Evolutionary conservation across 2,888 invertebrate species (phyloP).

Genomic region (Seira sanloemensis): DNA sequence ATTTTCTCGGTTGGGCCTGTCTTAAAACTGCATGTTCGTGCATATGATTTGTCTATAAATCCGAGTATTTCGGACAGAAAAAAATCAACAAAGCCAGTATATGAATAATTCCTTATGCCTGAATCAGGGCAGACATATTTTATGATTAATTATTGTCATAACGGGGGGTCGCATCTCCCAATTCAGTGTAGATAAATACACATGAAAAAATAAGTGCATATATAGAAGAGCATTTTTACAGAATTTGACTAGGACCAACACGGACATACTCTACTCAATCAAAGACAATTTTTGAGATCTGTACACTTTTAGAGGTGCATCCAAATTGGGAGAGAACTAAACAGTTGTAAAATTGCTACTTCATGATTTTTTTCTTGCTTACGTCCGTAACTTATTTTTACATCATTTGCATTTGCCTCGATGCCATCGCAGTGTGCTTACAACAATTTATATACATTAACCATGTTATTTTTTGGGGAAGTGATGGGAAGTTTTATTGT

Average conservation of each 20-base stretch:
- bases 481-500: slow-evolving; percentile 56
- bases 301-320: not conserved
- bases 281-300: too few species aligned
- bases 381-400: not conserved
- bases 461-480: slow-evolving; percentile 43
- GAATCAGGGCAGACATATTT: not conserved
- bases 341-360: not conserved
- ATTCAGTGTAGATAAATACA: not conserved
- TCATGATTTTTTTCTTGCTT: not conserved
- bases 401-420: not conserved
- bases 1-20: too few species aligned
- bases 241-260: too few species aligned
- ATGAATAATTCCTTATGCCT: not conserved
- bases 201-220: not conserved
- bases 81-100: not conserved
- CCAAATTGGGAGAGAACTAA: not conserved
- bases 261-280: too few species aligned
- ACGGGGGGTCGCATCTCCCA: not conserved
- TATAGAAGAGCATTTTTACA: not conserved
- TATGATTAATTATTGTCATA: not conserved
- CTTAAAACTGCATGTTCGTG: not conserved
- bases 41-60: not conserved
- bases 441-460: slow-evolving; percentile 7
- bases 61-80: not conserved
- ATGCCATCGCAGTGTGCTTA: not conserved